Percentiles rank a stretch among this genome's conserved stretches.
phyloP scores from a whole-genome alignment of 2,797 vertebrate species.

The Molossus alvarezi region DNA sequence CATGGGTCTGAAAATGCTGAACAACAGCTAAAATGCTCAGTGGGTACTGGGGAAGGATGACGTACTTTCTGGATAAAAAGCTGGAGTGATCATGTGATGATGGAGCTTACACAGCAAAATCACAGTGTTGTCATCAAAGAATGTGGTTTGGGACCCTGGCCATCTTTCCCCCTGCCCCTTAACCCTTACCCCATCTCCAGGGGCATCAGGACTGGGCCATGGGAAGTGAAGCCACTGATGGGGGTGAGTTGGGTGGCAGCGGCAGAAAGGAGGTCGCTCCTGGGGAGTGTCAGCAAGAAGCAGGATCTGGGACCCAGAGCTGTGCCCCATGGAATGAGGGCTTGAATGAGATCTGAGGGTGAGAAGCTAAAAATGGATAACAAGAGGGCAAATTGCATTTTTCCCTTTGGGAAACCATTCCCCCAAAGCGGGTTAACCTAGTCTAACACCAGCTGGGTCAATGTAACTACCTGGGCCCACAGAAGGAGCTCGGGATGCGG shows the following conservation, averaged over 20 bases:
- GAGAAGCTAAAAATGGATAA: background rate
- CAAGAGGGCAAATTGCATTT: background rate
- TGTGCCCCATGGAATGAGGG: background rate
- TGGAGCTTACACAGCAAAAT: background rate
- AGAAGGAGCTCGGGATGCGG: background rate
- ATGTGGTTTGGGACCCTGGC: background rate
- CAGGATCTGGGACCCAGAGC: background rate
- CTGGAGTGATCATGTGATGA: background rate
- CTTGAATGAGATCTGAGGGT: background rate
- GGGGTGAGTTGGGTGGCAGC: background rate
- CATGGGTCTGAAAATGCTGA: background rate
- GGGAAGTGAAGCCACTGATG: background rate
- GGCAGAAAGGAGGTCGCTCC: background rate
- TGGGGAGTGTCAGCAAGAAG: background rate
- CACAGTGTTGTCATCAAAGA: background rate
- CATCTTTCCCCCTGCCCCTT: background rate
- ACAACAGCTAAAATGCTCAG: background rate
- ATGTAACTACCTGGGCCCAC: background rate
- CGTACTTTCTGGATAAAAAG: slow-evolving; percentile 10
- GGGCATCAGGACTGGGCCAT: background rate
- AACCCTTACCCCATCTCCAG: background rate
- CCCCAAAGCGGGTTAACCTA: background rate
- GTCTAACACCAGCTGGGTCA: background rate
- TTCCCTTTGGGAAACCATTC: background rate
- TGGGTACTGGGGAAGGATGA: background rate